phyloP scores from a whole-genome alignment of 2,888 invertebrate species.

The Drosophila monieri region DNA sequence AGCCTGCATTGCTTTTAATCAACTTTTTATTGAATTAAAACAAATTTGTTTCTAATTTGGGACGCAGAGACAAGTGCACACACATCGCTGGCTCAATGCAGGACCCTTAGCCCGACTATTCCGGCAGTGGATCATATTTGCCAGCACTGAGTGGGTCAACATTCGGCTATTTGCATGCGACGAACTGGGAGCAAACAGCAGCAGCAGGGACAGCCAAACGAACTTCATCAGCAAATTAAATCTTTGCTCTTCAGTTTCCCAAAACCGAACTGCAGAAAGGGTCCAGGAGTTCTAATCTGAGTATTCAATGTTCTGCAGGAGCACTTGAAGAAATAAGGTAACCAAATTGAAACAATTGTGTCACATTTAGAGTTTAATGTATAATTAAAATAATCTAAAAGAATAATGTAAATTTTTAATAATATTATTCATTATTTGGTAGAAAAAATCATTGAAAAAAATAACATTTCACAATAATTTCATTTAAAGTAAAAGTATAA shows the following conservation, averaged over 20 bases:
- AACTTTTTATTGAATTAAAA: conserved; percentile 63
- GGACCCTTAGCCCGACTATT: conserved; percentile 14
- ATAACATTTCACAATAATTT: too few relatives aligned
- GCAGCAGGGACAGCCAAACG: conserved; percentile 33
- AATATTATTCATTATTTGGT: too few relatives aligned
- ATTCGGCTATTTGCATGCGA: conserved; percentile 47
- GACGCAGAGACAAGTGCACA: conserved; percentile 30
- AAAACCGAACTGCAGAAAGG: not conserved
- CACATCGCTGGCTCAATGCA: conserved; percentile 17
- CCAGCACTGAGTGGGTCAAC: conserved; percentile 25
- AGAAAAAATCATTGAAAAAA: too few relatives aligned
- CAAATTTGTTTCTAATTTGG: conserved; percentile 67
- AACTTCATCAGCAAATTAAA: conserved; percentile 59
- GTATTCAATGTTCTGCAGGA: not conserved
- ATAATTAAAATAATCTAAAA: too few relatives aligned
- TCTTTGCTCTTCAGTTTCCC: conserved; percentile 30
- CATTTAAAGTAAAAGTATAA: too few relatives aligned
- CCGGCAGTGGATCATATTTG: conserved; percentile 44
- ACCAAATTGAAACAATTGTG: not conserved
- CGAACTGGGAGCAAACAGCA: conserved; percentile 31
- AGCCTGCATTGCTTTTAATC: conserved; percentile 54
- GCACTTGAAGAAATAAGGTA: not conserved
- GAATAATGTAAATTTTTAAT: too few relatives aligned
- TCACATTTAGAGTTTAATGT: too few relatives aligned
- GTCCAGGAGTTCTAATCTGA: too few relatives aligned